These are phyloP conservation scores for Pandemis heparana DNA, from an alignment of 2,888 invertebrate genomes.

Conservation along the genomic window DNA sequence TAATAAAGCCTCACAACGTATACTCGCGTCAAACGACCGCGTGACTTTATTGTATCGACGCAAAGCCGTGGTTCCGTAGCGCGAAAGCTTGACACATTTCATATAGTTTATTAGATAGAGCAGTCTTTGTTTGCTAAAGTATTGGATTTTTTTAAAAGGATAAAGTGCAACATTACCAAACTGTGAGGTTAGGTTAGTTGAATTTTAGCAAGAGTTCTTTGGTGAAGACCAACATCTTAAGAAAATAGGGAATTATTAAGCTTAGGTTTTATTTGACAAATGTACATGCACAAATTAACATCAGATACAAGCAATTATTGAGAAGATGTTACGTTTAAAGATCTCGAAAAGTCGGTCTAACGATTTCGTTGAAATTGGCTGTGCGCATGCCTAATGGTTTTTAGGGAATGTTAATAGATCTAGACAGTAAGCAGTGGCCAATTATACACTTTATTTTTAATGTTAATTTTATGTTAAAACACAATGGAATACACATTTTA, in stretches of 20 bases:
- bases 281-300: too few species aligned
- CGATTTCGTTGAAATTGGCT: too few species aligned
- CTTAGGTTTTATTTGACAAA: too few species aligned
- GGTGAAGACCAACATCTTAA: not conserved
- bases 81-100: constrained; percentile 4
- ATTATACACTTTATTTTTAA: too few species aligned
- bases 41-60: constrained; percentile 23
- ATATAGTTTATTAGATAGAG: constrained; percentile 7
- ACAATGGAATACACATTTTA: too few species aligned
- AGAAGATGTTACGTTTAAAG: too few species aligned
- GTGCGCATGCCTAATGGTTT: too few species aligned
- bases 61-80: not conserved
- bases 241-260: not conserved
- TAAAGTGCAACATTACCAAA: not conserved
- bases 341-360: too few species aligned
- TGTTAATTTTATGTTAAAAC: too few species aligned
- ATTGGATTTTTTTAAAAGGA: not conserved
- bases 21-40: constrained; percentile 10
- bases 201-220: not conserved
- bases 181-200: not conserved
- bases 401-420: too few species aligned
- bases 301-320: too few species aligned
- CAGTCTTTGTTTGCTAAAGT: not conserved
- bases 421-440: too few species aligned
- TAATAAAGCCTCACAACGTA: constrained; percentile 19